Percentiles rank a stretch among this genome's conserved stretches.
These are phyloP conservation scores for Gobio occitaniae DNA, from an alignment of 2,797 vertebrate genomes.

Conservation along the genomic window DNA sequence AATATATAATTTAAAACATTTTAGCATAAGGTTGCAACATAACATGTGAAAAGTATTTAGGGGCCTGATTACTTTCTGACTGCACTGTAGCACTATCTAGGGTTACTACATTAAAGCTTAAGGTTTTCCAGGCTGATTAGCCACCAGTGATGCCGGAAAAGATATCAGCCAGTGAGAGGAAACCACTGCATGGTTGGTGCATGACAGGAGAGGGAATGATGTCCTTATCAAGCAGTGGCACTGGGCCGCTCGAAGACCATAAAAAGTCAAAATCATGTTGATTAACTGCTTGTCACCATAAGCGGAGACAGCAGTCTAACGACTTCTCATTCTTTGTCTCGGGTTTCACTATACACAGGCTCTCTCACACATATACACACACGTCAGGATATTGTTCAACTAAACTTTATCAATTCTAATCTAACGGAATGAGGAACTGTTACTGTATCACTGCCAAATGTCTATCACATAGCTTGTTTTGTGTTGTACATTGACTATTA, in stretches of 20 bases:
- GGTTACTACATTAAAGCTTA: not conserved
- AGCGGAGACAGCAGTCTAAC: not conserved
- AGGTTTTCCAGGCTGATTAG: not conserved
- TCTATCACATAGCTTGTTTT: not conserved
- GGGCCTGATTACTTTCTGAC: not conserved
- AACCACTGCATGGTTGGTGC: not conserved
- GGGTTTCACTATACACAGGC: not conserved
- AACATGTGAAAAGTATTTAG: not conserved
- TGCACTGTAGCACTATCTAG: not conserved
- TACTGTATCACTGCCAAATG: not conserved
- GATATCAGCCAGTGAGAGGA: not conserved
- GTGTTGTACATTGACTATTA: not conserved
- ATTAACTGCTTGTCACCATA: not conserved
- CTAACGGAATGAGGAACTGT: not conserved
- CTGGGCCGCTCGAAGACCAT: conserved; percentile 2
- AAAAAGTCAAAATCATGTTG: not conserved
- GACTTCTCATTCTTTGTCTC: not conserved
- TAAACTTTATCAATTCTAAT: not conserved
- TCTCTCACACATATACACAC: not conserved
- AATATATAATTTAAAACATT: not conserved
- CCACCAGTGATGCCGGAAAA: not conserved
- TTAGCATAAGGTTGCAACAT: not conserved
- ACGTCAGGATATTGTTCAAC: too few species aligned
- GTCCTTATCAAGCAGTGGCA: conserved; percentile 12
- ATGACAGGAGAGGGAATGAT: not conserved